Conservation (phyloP, 2,113 vertebrate species). For the Seriola aureovittata region DNA sequence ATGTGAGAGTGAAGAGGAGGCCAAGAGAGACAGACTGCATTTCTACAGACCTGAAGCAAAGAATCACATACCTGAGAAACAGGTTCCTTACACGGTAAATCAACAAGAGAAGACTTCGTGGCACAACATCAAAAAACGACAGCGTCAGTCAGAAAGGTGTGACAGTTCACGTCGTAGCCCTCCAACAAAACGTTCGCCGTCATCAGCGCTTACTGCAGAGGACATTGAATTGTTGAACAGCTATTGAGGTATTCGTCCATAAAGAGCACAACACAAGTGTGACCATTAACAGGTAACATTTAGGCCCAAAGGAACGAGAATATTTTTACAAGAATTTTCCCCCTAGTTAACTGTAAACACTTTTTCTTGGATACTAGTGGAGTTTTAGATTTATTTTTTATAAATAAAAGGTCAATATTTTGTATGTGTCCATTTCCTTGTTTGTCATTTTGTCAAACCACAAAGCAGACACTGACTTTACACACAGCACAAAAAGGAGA, state of each 20-base stretch:
- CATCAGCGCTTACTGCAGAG: conserved; percentile 85
- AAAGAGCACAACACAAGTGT: not conserved
- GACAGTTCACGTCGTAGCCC: conserved; percentile 61
- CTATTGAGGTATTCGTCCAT: conserved; percentile 82
- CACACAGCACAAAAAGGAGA: no score
- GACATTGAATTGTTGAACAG: conserved; percentile 92
- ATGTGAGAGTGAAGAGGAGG: conserved; percentile 60
- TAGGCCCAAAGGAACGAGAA: not conserved
- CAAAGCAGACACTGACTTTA: no score
- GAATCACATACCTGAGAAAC: conserved; percentile 28
- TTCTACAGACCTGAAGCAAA: conserved; percentile 86
- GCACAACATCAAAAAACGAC: conserved; percentile 84
- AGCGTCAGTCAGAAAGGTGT: conserved; percentile 70
- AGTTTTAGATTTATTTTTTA: not conserved
- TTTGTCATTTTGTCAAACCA: no score
- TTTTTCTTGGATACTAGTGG: not conserved
- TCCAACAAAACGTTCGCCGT: conserved; percentile 83
- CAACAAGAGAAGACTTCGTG: conserved; percentile 49
- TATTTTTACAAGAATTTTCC: not conserved
- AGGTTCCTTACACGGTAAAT: conserved; percentile 17
- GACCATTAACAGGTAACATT: not conserved
- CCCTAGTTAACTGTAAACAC: not conserved
- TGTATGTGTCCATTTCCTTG: not conserved
- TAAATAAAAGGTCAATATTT: conserved; percentile 66
- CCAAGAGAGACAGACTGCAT: conserved; percentile 84